Evolutionary conservation across 23 tunicate genomes (phyloP), one percentile per base, ranked within the genome.

Genomic region (Ciona savignyi): DNA sequence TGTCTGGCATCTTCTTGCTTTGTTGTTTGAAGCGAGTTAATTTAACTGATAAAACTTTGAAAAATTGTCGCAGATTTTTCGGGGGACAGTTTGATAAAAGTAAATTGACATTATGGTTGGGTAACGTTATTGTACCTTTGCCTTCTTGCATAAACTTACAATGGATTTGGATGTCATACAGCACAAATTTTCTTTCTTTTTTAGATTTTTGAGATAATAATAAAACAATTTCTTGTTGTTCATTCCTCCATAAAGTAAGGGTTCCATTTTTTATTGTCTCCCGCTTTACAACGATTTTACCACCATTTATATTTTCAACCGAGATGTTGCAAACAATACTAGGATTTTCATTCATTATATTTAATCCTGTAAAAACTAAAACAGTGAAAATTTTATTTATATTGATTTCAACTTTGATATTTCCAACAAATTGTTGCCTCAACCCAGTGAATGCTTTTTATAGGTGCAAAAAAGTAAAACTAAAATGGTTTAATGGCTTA

Each of bases 121-220:
- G 4, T 0, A 83, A 30, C 34, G 42, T 42, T 25, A 90, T 1
- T 1, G 89, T 74, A 56, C 87, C 75, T 75, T 90, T 90, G 61
- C 97, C 97, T 69, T 90, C 97, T 63, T 90, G 74, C 26, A 87
- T 31, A 79, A 83, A 90, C 62, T 90, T 90, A 26, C 84, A 90
- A 63, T 78, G 85, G 22, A 90, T 78, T 60, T 90, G 78, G 2
- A 83, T 81, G 70, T 90, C 84, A 28, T 62, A 69, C 61, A 90
- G 60, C 6, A 70, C 78, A 65, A 31, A 84, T 63, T 83, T 90
- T 32, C 30, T 27, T 33, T 51, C 26, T 11, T 30, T 21, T 70
- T 68, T 68, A 30, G 77, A 42, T 3, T 29, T 25, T 20, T 51
- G 29, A 60, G 30, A n/a, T 22, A 90, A 51, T 11, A 70, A 35